Evolutionary conservation across 2,113 vertebrate species (phyloP).

Genomic region (Globicephala melas): DNA sequence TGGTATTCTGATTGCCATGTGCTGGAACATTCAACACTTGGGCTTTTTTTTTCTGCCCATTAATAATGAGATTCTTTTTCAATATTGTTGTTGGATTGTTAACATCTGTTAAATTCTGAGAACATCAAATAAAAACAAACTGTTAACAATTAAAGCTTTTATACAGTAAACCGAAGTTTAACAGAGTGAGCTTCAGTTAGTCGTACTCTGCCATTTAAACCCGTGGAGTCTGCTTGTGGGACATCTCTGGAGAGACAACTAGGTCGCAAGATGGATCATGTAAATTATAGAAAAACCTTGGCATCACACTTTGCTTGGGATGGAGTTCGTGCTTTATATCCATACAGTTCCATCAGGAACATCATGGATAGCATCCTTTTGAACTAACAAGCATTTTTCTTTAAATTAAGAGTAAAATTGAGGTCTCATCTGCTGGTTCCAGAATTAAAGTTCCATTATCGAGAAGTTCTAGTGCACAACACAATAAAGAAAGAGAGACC

Average conservation of each 20-base stretch:
- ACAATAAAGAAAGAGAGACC: not conserved
- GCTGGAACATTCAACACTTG: not conserved
- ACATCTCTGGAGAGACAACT: not conserved
- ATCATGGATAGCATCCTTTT: not conserved
- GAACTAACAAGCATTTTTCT: not conserved
- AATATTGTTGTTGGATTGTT: not conserved
- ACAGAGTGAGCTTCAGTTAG: not conserved
- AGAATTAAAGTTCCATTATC: not conserved
- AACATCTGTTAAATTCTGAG: not conserved
- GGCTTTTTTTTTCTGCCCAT: not conserved
- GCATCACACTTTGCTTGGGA: not conserved
- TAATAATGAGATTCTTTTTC: not conserved
- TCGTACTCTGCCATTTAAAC: not conserved
- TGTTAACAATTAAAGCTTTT: constrained; percentile 1
- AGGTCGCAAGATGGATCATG: accelerated
- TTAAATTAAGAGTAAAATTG: not conserved
- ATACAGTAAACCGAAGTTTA: not conserved
- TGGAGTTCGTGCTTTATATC: not conserved
- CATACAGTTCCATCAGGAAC: not conserved
- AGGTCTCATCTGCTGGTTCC: not conserved
- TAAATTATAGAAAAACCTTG: not conserved
- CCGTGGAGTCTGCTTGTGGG: not conserved
- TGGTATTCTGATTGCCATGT: not conserved
- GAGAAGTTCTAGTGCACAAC: not conserved
- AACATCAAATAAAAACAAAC: not conserved